Percentiles rank a stretch among this genome's conserved stretches.
phyloP scores from a whole-genome alignment of 2,888 invertebrate species.

The Philereme vetulata region DNA sequence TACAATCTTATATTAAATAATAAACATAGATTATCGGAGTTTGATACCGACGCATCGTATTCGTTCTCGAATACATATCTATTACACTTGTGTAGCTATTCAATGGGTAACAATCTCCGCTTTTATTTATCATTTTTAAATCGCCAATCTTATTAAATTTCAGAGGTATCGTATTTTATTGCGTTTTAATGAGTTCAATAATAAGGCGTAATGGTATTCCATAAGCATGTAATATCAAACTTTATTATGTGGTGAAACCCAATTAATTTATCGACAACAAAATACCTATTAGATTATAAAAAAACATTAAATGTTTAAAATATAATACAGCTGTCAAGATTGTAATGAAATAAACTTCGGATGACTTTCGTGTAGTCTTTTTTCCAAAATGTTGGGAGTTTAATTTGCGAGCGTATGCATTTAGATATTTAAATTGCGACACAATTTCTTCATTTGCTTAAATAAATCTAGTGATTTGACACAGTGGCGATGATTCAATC shows the following conservation, averaged over 20 bases:
- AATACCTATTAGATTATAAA: slow-evolving; percentile 37
- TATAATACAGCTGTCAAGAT: slow-evolving; percentile 39
- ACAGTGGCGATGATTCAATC: too few relatives aligned
- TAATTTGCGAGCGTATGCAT: slow-evolving; percentile 59
- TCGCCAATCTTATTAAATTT: slow-evolving; percentile 33
- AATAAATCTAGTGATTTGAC: too few relatives aligned
- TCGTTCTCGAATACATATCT: slow-evolving; percentile 22
- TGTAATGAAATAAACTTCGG: slow-evolving; percentile 42
- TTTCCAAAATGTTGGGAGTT: slow-evolving; percentile 48
- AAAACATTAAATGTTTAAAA: slow-evolving; percentile 43
- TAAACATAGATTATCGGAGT: background rate
- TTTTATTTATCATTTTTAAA: slow-evolving; percentile 36
- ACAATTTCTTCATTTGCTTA: too few relatives aligned
- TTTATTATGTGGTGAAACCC: slow-evolving; percentile 60
- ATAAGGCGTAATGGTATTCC: slow-evolving; percentile 54
- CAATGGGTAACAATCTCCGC: slow-evolving; percentile 19
- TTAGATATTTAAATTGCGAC: slow-evolving; percentile 37
- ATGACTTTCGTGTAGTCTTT: slow-evolving; percentile 46
- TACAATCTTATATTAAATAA: background rate
- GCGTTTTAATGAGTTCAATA: slow-evolving; percentile 59
- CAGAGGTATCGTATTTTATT: slow-evolving; percentile 54
- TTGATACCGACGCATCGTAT: slow-evolving; percentile 15
- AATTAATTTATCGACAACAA: slow-evolving; percentile 50
- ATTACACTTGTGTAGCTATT: slow-evolving; percentile 23
- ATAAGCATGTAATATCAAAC: slow-evolving; percentile 51